Evolutionary conservation across 2,888 invertebrate species (phyloP).

Genomic region (Tuta absoluta): DNA sequence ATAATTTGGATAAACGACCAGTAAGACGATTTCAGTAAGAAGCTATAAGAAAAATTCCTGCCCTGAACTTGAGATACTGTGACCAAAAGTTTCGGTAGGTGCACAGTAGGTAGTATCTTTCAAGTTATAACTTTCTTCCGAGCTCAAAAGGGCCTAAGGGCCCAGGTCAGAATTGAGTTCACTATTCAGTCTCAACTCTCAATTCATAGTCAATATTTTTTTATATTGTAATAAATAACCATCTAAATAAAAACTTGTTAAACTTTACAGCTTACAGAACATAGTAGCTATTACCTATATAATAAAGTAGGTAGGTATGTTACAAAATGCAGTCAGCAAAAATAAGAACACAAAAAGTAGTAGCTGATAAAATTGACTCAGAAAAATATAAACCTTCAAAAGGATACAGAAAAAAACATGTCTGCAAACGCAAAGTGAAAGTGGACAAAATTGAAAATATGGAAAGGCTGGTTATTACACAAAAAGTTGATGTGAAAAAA

Average conservation of each 20-base stretch:
- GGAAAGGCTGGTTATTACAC: conserved; percentile 37
- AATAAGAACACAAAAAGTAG: background rate
- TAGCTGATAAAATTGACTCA: background rate
- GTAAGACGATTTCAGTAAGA: no score
- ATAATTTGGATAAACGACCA: background rate
- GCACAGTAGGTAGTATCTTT: no score
- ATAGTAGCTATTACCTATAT: background rate
- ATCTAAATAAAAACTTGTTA: no score
- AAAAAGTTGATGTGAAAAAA: conserved; percentile 35
- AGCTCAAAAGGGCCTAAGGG: no score
- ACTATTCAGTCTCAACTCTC: no score
- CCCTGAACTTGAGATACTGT: no score
- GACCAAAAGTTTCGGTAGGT: no score
- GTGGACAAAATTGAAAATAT: conserved; percentile 13
- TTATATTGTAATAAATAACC: no score
- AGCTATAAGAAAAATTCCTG: no score
- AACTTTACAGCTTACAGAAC: background rate
- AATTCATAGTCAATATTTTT: no score
- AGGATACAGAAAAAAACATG: background rate
- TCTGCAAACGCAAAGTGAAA: conserved; percentile 18
- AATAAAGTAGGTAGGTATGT: background rate
- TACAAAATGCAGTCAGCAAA: background rate
- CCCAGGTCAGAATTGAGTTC: no score
- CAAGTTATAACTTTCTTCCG: no score
- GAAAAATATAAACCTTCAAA: background rate